Evolutionary conservation across 2,888 invertebrate species (phyloP), one percentile per base, ranked within the genome.

Genomic region (Polyploca ridens): DNA sequence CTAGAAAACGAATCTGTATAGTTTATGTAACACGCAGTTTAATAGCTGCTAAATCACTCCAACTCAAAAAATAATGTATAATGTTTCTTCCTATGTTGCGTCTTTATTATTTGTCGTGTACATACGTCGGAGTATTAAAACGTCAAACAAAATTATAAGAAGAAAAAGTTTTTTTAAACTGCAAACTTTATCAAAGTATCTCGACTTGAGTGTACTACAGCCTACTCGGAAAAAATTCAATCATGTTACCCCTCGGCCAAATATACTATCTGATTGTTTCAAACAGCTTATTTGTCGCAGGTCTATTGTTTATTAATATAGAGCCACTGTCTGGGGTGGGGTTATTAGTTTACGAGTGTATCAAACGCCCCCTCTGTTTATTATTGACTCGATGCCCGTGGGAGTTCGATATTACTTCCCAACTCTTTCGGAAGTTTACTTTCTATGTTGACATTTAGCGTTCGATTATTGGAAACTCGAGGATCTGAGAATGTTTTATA

Each of bases 321-420:
- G 74, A 79, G 81, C 79, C 78, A 83, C 79, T 77, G 76, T 82
- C 79, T 81, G 76, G 86, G 87, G 87, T 81, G 81, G 79, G 83
- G 86, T 91, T 94, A 94, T 93, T 94, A 93, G 93, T 93, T 94
- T 93, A 93, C 93, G 91, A 93, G 93, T 93, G 92, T 94, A 93
- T 94, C 92, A 93, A 89, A 84, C 85, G 84, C 87, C 87, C 91
- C 91, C 88, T 87, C 87, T 90, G 90, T 92, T 91, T 92, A 91
- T 88, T 90, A 90, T 93, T 93, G 90, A 91, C 93, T 92, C 88
- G 75, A 83, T 76, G 76, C 83, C 81, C 84, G 79, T 75, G 80
- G 77, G 82, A 82, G 76, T 71, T 76, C 83, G 75, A 83, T 84
- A 84, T 84, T 84, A 82, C 93, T 94, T 93, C 89, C 86, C 88